These are phyloP conservation scores for Python bivittatus DNA, from an alignment of 2,113 vertebrate species.

Conservation along the genomic window DNA sequence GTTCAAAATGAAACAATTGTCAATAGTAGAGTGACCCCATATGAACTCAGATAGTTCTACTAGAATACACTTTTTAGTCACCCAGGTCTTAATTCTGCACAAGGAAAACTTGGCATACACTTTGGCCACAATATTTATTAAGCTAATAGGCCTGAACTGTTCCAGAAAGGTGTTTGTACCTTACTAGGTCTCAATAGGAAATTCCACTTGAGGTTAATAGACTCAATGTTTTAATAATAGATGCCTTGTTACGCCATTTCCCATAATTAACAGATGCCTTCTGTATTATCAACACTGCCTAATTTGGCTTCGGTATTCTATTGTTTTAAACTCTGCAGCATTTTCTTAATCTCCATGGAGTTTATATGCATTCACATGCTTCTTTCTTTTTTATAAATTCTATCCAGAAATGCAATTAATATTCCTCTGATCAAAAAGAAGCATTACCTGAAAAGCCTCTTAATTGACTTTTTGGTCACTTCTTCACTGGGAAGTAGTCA, in stretches of 20 bases:
- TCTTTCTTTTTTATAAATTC: not conserved
- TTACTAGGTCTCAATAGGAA: not conserved
- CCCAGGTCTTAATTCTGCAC: not conserved
- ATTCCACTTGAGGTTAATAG: not conserved
- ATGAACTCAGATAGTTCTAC: too few relatives aligned
- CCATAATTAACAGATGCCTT: not conserved
- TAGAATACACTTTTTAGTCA: not conserved
- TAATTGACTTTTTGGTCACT: fast-evolving
- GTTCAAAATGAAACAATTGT: too few relatives aligned
- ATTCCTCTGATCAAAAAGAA: not conserved
- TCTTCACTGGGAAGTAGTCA: not conserved
- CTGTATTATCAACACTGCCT: not conserved
- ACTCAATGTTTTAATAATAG: not conserved
- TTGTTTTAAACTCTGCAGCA: not conserved
- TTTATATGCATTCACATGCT: not conserved
- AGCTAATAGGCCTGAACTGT: not conserved
- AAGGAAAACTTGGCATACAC: not conserved
- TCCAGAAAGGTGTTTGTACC: not conserved
- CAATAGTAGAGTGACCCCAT: too few relatives aligned
- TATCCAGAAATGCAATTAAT: conserved; percentile 3
- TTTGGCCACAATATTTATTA: not conserved
- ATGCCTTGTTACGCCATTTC: not conserved
- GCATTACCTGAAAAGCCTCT: not conserved
- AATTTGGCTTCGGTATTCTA: not conserved
- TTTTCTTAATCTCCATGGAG: not conserved